Conservation (phyloP, 2,797 vertebrate species). For the Prunella strophiata region DNA sequence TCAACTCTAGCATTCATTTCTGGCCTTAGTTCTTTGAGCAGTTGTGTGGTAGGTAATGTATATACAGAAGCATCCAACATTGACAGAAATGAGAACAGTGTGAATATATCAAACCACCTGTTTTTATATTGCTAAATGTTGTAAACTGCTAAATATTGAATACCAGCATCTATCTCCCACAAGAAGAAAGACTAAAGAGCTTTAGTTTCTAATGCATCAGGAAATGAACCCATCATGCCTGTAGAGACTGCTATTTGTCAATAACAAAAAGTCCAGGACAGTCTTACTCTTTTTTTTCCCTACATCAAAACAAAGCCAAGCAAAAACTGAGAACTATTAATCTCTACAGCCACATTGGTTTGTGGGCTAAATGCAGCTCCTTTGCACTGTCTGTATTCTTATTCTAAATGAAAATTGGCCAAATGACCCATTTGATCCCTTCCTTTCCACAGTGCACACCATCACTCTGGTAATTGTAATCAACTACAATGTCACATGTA, state of each 20-base stretch:
- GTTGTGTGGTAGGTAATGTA: not conserved
- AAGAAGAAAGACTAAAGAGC: not conserved
- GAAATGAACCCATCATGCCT: not conserved
- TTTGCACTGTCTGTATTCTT: not conserved
- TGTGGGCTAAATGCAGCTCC: not conserved
- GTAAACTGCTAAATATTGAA: not conserved
- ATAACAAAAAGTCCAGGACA: not conserved
- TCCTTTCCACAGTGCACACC: not conserved
- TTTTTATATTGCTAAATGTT: not conserved
- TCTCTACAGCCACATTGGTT: not conserved
- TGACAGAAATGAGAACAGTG: not conserved
- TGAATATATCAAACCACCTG: not conserved
- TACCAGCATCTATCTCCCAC: not conserved
- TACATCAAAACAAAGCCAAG: not conserved
- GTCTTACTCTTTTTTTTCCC: not conserved
- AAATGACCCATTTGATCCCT: not conserved
- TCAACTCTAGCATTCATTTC: not conserved
- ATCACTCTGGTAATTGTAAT: not conserved
- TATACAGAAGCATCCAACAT: not conserved
- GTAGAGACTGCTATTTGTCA: not conserved
- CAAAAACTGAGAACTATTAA: not conserved
- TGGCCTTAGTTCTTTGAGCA: not conserved
- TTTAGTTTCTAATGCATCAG: not conserved
- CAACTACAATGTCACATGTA: accelerated
- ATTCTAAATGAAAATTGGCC: not conserved